Percentiles rank a stretch among this genome's conserved stretches.
These are phyloP conservation scores for Himalopsyche kuldschensis DNA, from an alignment of 2,888 invertebrate species.

Conservation along the genomic window DNA sequence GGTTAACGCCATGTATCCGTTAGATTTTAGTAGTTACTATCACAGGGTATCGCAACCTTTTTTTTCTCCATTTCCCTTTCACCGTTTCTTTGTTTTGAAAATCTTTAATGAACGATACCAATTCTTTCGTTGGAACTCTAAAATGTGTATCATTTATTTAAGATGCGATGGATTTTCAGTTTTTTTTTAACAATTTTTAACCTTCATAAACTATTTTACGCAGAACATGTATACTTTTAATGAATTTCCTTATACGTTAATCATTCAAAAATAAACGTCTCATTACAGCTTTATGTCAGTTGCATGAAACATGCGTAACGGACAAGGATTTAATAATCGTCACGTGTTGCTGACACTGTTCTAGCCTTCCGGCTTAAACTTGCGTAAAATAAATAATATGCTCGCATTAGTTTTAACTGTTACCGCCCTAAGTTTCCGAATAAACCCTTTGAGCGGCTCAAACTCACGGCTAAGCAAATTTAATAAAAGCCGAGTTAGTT, in stretches of 20 bases:
- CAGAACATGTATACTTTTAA: too few species aligned
- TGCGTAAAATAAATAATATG: not conserved
- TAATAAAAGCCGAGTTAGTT: conserved; percentile 26
- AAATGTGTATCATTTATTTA: too few species aligned
- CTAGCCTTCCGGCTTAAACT: not conserved
- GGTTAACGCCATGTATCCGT: too few species aligned
- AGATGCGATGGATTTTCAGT: too few species aligned
- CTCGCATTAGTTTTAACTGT: not conserved
- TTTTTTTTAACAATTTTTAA: too few species aligned
- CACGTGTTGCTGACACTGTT: not conserved
- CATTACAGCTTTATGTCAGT: not conserved
- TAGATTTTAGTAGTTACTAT: too few species aligned
- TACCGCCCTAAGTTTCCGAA: not conserved
- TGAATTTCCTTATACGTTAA: not conserved
- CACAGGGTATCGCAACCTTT: too few species aligned
- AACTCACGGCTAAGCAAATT: conserved; percentile 8
- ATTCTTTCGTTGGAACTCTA: too few species aligned
- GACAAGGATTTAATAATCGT: not conserved
- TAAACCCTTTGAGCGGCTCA: not conserved
- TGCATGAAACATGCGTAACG: not conserved
- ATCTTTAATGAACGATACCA: too few species aligned
- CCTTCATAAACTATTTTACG: too few species aligned
- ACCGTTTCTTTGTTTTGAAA: too few species aligned
- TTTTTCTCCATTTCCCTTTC: too few species aligned
- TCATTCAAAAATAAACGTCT: not conserved